phyloP scores from a whole-genome alignment of 2,113 vertebrate genomes.

The Solea solea region DNA sequence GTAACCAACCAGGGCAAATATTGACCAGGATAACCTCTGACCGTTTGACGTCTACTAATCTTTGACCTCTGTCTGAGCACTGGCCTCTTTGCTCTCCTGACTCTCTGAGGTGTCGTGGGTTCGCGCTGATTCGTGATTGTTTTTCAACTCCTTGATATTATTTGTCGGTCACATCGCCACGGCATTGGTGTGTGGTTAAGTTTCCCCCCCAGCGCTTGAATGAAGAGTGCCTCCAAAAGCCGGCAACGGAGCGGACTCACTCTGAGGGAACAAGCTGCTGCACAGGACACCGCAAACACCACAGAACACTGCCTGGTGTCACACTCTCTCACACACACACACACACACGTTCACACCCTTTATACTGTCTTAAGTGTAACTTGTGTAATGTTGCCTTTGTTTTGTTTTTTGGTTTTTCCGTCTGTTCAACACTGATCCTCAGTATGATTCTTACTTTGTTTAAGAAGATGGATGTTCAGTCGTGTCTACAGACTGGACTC shows the following conservation, averaged over 20 bases:
- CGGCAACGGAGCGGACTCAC: constrained; percentile 88
- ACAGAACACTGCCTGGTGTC: constrained; percentile 29
- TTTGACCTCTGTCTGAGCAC: constrained; percentile 49
- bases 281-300: constrained; percentile 68
- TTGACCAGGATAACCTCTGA: constrained; percentile 47
- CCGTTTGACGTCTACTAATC: constrained; percentile 35
- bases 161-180: constrained; percentile 48
- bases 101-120: constrained; percentile 83
- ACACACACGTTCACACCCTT: constrained; percentile 3
- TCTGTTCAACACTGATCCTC: constrained; percentile 22
- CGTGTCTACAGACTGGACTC: neutral
- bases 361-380: constrained; percentile 22
- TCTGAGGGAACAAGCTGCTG: constrained; percentile 88
- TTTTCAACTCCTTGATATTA: neutral
- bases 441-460: constrained; percentile 18
- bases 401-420: neutral
- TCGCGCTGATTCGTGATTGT: constrained; percentile 80
- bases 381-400: neutral
- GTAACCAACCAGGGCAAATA: constrained; percentile 6
- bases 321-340: neutral
- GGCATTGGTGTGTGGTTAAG: constrained; percentile 49
- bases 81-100: constrained; percentile 54
- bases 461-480: constrained; percentile 2
- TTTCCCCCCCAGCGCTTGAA: constrained; percentile 85
- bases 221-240: constrained; percentile 97